Percentiles rank a stretch among this genome's conserved stretches.
Evolutionary conservation across 2,797 vertebrate species (phyloP).

Genomic region (Valencia hispanica): DNA sequence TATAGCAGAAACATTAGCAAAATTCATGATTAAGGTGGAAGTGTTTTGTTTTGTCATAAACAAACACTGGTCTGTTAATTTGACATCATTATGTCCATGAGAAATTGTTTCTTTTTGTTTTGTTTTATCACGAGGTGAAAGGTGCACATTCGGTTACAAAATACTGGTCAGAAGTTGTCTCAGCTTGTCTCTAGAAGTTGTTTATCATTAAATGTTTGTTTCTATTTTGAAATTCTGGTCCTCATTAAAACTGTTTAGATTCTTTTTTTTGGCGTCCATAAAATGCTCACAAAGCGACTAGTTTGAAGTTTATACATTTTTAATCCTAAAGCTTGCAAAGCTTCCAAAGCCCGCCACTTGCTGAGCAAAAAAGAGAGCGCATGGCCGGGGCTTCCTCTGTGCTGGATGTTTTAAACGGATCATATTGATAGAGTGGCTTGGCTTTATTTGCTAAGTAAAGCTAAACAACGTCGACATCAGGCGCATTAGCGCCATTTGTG

Average conservation of each 20-base stretch:
- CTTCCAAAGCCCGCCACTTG: no score
- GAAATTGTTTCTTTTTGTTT: background rate
- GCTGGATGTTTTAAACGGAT: no score
- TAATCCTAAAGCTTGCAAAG: no score
- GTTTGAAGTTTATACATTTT: no score
- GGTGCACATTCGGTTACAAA: background rate
- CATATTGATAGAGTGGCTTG: no score
- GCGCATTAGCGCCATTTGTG: no score
- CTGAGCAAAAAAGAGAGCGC: no score
- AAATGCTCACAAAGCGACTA: no score
- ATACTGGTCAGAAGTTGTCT: background rate
- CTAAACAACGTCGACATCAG: no score
- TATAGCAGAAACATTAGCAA: background rate
- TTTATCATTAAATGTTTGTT: background rate
- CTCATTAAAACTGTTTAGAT: background rate
- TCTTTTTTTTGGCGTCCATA: no score
- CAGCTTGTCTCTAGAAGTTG: background rate
- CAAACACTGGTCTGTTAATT: background rate
- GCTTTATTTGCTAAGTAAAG: no score
- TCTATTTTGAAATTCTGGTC: background rate
- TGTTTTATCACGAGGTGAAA: background rate
- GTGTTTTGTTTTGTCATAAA: background rate
- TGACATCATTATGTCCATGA: background rate
- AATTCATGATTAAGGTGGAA: background rate
- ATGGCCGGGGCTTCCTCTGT: no score